Evolutionary conservation across 2,113 vertebrate genomes (phyloP).

Genomic region (Tretioscincus oriximinensis): DNA sequence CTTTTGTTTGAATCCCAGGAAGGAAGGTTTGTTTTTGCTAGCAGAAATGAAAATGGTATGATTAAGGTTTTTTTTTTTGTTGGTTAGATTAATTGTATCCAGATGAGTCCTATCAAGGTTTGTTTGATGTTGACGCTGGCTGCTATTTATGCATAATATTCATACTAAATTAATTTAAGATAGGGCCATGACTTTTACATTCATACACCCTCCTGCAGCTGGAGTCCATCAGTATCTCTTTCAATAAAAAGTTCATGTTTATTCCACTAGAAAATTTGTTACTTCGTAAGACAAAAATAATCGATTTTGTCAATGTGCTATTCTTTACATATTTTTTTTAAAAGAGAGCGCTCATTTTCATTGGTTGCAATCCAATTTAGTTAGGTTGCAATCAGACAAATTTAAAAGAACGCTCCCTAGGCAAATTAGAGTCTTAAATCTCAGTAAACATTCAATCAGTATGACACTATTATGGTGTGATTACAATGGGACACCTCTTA

Average conservation of each 20-base stretch:
- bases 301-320: not conserved
- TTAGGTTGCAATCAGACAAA: no score
- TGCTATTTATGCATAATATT: not conserved
- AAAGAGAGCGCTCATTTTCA: not conserved
- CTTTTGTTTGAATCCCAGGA: not conserved
- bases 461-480: no score
- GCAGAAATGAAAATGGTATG: rapidly evolving
- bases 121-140: not conserved
- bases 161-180: not conserved
- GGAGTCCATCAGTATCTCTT: not conserved
- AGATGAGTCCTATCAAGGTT: not conserved
- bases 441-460: no score
- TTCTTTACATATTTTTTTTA: not conserved
- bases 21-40: not conserved
- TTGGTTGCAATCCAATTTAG: no score
- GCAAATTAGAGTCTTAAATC: no score
- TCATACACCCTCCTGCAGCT: not conserved
- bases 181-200: not conserved
- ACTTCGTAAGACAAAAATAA: not conserved
- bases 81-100: not conserved
- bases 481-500: no score
- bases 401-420: no score
- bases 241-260: not conserved
- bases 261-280: not conserved
- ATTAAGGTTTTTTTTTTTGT: not conserved